Conservation (phyloP, 1,140 invertebrate genomes). For the Cyphomyrmex costatus region DNA sequence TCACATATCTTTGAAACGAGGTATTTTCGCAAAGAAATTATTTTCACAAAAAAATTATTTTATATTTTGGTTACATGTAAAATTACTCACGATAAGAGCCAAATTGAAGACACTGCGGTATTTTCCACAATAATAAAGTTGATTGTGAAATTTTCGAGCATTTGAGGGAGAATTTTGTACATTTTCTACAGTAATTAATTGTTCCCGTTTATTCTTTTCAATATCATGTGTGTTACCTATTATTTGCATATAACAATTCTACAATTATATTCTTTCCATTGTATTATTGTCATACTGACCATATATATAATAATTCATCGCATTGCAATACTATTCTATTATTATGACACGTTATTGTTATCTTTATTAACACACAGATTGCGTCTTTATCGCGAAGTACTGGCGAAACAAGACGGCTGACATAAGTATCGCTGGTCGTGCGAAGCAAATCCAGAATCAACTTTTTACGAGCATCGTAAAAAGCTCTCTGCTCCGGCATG, state of each 20-base stretch:
- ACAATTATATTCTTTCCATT: background rate
- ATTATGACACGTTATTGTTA: background rate
- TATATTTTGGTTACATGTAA: background rate
- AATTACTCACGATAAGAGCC: background rate
- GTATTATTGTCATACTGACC: background rate
- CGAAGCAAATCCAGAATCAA: constrained; percentile 31
- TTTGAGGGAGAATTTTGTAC: background rate
- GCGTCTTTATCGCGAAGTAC: constrained; percentile 10
- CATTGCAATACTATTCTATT: too few species aligned
- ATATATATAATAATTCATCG: background rate
- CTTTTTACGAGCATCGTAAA: constrained; percentile 67
- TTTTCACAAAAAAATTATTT: too few species aligned
- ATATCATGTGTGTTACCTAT: background rate
- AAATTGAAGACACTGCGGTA: background rate
- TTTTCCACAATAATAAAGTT: background rate
- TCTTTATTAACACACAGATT: constrained; percentile 27
- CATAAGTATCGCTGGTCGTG: background rate
- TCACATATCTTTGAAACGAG: background rate
- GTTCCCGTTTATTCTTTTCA: background rate
- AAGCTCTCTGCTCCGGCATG: constrained; percentile 9
- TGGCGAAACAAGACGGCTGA: background rate
- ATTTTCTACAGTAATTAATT: background rate
- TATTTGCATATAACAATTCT: background rate
- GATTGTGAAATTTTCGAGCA: background rate
- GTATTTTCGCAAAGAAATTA: constrained; percentile 22